Evolutionary conservation across 2,888 invertebrate species (phyloP), one percentile per base, ranked within the genome.

Genomic region (Listrodromus nycthemerus): DNA sequence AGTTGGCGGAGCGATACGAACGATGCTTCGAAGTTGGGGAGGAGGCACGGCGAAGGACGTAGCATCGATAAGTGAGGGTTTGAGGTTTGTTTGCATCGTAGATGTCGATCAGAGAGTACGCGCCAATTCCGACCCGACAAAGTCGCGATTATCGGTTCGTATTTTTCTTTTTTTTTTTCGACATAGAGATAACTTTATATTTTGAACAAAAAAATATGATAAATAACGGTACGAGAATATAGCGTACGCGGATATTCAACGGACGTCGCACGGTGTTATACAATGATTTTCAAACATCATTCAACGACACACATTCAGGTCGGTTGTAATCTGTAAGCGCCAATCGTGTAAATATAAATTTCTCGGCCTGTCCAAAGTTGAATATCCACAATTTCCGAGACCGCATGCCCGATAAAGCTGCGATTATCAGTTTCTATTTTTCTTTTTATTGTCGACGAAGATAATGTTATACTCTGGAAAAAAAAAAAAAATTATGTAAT

Each of bases 51-150:
- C 52, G 13, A n/a, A 13, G 19, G 4, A 21, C 69, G 16, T 5
- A 2, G 41, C 21, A 16, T 55, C 41, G 55, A 71, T 71, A 71
- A 55, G 21, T 55, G 55, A 8, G 69, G 33, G n/a, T 52, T 71
- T 41, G 55, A 55, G 41, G 70, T 58, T 41, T 70, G 5, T 5
- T 33, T 19, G 8, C n/a, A 33, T 52, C 69, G 55, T 33, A 55
- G 7, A 24, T 24, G 71, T 71, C 58, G n/a, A 27, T 71, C 41
- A n/a, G n/a, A 8, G 55, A 58, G 27, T 7, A 37, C 24, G 48
- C 8, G 37, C 24, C 8, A 58, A 45, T 58, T 13, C 16, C 33
- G 30, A 10, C 5, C 21, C 19, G 52, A 52, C 33, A 52, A 70
- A 70, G 33, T 13, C 13, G 33, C 70, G 21, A 37, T 33, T 33